A percentile compares a stretch with the other conserved stretches of the same genome.
Conservation (phyloP, 30 jellyfish, hydroid and myxozoan genomes). For the Aurelia sp. region DNA sequence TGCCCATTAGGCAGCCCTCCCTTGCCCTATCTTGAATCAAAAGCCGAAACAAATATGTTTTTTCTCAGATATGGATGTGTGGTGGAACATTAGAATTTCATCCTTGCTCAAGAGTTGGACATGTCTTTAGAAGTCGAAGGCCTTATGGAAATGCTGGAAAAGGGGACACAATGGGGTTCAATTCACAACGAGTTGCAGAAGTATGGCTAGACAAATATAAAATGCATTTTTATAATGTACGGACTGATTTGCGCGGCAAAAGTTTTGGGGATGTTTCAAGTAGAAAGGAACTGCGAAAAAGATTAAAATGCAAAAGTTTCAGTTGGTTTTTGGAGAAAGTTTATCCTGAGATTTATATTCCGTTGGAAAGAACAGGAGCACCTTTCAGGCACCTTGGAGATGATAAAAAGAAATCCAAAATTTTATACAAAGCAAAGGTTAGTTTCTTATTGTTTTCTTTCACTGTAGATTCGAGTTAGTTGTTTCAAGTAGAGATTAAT, state of each 20-base stretch:
- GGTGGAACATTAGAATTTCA: constrained; percentile 88
- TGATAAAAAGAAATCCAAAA: constrained; percentile 55
- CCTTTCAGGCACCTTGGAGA: constrained; percentile 28
- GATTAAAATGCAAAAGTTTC: constrained; percentile 74
- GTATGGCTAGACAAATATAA: constrained; percentile 90
- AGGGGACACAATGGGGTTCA: constrained; percentile 76
- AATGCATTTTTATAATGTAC: constrained; percentile 70
- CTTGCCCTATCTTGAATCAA: background rate
- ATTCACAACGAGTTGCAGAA: constrained; percentile 84
- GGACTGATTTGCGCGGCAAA: constrained; percentile 60
- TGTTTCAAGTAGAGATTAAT: no score
- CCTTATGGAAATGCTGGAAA: constrained; percentile 82
- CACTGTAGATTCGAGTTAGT: no score
- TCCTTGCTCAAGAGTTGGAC: constrained; percentile 98
- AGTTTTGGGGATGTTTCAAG: constrained; percentile 57
- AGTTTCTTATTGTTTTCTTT: background rate
- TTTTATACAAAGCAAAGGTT: constrained; percentile 50
- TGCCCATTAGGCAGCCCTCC: no score
- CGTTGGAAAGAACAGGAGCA: constrained; percentile 80
- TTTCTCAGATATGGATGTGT: constrained; percentile 88
- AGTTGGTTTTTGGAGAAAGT: constrained; percentile 78
- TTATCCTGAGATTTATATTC: constrained; percentile 86
- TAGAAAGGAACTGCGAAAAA: constrained; percentile 58
- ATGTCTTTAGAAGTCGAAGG: constrained; percentile 83
- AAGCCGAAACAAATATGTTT: background rate